Base-by-base conservation (phyloP, 2,113 vertebrate genomes). In the Myotis brandtii region DNA sequence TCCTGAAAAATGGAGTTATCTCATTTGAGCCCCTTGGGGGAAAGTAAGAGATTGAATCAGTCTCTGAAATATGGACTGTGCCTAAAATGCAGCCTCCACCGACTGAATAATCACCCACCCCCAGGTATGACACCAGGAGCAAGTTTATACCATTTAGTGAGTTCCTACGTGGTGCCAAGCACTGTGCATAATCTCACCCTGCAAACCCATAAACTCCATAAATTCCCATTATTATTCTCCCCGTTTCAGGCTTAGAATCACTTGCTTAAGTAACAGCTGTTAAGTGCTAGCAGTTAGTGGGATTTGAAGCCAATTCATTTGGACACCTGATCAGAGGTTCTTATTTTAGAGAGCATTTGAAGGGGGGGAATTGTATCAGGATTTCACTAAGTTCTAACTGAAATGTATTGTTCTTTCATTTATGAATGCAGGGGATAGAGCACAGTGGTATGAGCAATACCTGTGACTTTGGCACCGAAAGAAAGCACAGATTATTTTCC, bases 401-500 rank as follows among this genome's bases (percentile, higher is more conserved):
- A 70, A 30, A 76, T 64, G 6, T 52, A 64, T 84, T 30, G 18
- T 84, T 56, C 56, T 18, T 94, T 95, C 14, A 50, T 8, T 56
- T n/a, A 37, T 48, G 40, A 95, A 48, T 32, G 9, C 37, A 89
- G 30, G 16, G 5, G 70, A 30, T 87, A 89, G 80, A 96, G 7
- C 18, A 86, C 21, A 66, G 16, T 82, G 69, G 25, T 40, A 20
- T 62, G 40, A 46, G 9, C 14, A 90, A 27, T 62, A 82, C 12
- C 4, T 77, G 27, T 89, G 62, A 76, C 46, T 96, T 76, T 25
- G 37, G 30, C 27, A 91, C 32, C 11, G 79, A 89, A 40, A 95
- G 46, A 96, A 87, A 86, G 5, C 37, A 62, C 11, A 59, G 30
- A 67, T 50, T 73, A 72, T 86, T 87, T 93, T 90, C 80, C 37